A percentile compares a stretch with the other conserved stretches of the same genome.
Evolutionary conservation across 2,888 invertebrate genomes (phyloP).

Genomic region (Brenthis ino): DNA sequence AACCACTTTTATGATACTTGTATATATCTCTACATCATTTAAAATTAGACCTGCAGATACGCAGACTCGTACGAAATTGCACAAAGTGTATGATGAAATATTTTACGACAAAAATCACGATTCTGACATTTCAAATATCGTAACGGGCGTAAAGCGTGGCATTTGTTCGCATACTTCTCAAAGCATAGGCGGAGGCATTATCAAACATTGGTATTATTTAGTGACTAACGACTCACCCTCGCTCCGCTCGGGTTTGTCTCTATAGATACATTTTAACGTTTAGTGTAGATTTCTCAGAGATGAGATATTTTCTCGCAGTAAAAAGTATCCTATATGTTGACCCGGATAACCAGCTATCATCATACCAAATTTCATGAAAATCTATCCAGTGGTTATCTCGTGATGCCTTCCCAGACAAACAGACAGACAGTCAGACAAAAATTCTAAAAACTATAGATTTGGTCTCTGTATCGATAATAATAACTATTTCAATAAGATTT

Average conservation of each 20-base stretch:
- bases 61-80: conserved; percentile 46
- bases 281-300: neutral
- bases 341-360: too few relatives aligned
- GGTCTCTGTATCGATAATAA: too few relatives aligned
- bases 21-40: conserved; percentile 29
- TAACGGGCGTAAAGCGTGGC: conserved; percentile 70
- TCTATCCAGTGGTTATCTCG: too few relatives aligned
- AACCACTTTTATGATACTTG: conserved; percentile 14
- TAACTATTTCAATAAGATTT: too few relatives aligned
- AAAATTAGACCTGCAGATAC: conserved; percentile 34
- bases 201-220: neutral
- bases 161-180: conserved; percentile 65
- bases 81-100: conserved; percentile 65
- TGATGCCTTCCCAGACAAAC: too few relatives aligned
- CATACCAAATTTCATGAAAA: too few relatives aligned
- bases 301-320: too few relatives aligned
- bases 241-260: too few relatives aligned
- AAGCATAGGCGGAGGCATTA: conserved; percentile 28
- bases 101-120: conserved; percentile 78
- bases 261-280: neutral
- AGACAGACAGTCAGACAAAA: too few relatives aligned
- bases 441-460: too few relatives aligned
- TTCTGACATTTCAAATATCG: conserved; percentile 76
- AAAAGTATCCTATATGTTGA: too few relatives aligned
- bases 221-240: neutral